These are phyloP conservation scores for Crambe crambe DNA, from an alignment of 37 sponge, comb jelly and placozoan genomes.

Conservation along the genomic window DNA sequence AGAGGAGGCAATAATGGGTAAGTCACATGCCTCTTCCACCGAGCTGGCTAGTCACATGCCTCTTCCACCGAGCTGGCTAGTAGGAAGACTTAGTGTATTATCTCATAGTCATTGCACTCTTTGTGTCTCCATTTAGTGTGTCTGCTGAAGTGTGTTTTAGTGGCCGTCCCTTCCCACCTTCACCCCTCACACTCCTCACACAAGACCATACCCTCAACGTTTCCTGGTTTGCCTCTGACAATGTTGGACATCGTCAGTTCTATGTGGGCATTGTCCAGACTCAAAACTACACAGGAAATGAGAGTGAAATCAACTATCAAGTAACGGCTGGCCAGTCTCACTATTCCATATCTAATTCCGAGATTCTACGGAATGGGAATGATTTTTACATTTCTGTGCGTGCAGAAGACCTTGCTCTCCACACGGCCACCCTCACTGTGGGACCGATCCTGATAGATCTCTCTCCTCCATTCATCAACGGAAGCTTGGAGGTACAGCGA, in stretches of 20 bases:
- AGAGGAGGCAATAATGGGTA: constrained; percentile 20
- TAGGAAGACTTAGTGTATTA: background rate
- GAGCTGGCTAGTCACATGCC: constrained; percentile 6
- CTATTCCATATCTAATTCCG: constrained; percentile 12
- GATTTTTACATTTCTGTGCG: constrained; percentile 37
- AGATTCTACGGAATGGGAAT: constrained; percentile 10
- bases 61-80: background rate
- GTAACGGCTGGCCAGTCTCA: constrained; percentile 43
- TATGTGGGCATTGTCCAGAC: constrained; percentile 41
- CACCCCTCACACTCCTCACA: constrained; percentile 21
- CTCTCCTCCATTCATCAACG: constrained; percentile 66
- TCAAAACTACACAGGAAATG: constrained; percentile 1
- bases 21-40: background rate
- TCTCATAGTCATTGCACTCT: background rate
- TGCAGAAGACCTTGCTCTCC: constrained; percentile 49
- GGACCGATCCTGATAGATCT: constrained; percentile 80
- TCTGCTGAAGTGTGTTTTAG: constrained; percentile 17
- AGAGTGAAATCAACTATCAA: background rate
- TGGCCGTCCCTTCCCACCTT: constrained; percentile 8
- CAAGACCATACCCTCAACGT: constrained; percentile 52
- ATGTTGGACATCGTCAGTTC: constrained; percentile 58
- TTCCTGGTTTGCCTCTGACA: constrained; percentile 59
- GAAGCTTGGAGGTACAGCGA: constrained; percentile 12
- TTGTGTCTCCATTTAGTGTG: background rate
- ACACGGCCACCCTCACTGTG: constrained; percentile 3